A percentile compares a stretch with the other conserved stretches of the same genome.
phyloP scores from a whole-genome alignment of 2,113 vertebrate species.

The Semicossyphus pulcher region DNA sequence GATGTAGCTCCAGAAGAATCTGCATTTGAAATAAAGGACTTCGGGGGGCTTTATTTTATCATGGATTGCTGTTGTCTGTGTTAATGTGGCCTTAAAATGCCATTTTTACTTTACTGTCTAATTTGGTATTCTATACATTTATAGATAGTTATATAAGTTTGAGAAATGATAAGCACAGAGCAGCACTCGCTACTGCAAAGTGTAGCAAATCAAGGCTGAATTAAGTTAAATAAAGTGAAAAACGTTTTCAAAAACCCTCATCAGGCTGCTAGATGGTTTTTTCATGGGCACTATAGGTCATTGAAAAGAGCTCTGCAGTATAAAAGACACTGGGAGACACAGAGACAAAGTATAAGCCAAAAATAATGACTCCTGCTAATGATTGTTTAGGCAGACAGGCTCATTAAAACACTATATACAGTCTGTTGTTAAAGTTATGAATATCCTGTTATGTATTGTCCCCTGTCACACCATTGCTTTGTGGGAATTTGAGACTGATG shows the following conservation, averaged over 20 bases:
- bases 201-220: neutral
- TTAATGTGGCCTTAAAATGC: too few species aligned
- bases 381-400: neutral
- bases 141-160: too few species aligned
- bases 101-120: too few species aligned
- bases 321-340: neutral
- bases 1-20: too few species aligned
- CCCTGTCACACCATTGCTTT: neutral
- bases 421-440: neutral
- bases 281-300: neutral
- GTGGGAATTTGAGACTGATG: neutral
- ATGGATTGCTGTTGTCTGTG: too few species aligned
- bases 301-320: neutral
- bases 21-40: too few species aligned
- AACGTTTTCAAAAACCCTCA: neutral
- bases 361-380: neutral
- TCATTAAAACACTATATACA: neutral
- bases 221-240: neutral
- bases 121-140: too few species aligned
- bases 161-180: too few species aligned
- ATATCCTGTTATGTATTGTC: neutral
- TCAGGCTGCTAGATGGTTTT: conserved; percentile 16
- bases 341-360: neutral
- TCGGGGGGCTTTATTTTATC: too few species aligned
- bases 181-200: too few species aligned